These are phyloP conservation scores for Lytechinus pictus DNA, from an alignment of 35 echinoderm and acorn worm genomes.

Conservation along the genomic window DNA sequence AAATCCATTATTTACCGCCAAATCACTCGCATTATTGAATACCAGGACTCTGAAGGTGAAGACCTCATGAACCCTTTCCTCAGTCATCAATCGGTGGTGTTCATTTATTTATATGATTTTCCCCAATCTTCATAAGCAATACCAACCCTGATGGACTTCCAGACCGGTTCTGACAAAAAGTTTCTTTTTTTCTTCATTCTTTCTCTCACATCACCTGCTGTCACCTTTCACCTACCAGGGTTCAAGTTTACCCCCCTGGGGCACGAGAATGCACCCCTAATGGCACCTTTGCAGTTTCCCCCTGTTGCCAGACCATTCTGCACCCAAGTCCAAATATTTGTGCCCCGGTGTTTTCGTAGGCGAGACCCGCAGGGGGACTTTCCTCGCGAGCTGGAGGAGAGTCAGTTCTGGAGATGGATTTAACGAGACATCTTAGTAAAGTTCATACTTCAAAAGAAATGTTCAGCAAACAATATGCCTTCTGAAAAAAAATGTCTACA, in stretches of 20 bases:
- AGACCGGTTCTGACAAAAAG: background rate
- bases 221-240: background rate
- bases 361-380: slow-evolving; percentile 14
- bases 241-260: slow-evolving; percentile 16
- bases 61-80: background rate
- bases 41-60: background rate
- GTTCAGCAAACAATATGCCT: background rate
- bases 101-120: background rate
- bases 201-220: background rate
- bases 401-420: background rate
- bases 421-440: background rate
- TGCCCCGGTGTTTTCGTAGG: slow-evolving; percentile 15
- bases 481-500: background rate
- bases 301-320: background rate
- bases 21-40: background rate
- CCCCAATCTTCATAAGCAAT: background rate
- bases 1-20: slow-evolving; percentile 3
- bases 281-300: background rate
- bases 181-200: background rate
- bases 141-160: background rate
- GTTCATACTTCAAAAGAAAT: background rate
- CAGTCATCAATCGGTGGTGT: background rate
- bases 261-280: background rate
- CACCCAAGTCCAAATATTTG: slow-evolving; percentile 18
- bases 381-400: background rate